Evolutionary conservation across 2,113 vertebrate species (phyloP).

Genomic region (Ammodytes marinus): DNA sequence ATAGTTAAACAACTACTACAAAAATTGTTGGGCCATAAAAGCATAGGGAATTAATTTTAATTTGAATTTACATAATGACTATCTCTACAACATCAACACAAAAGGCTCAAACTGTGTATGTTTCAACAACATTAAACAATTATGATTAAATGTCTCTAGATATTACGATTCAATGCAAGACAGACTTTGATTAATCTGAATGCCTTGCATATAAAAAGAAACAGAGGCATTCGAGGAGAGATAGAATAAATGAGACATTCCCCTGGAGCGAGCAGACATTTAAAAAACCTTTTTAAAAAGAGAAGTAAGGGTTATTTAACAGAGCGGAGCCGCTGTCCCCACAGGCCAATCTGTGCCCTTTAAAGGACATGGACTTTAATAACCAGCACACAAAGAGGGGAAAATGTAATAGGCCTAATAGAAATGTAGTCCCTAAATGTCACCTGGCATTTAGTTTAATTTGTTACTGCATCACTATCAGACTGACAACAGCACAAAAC

Average conservation of each 20-base stretch:
- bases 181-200: neutral
- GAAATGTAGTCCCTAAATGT: neutral
- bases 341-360: conserved; percentile 41
- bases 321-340: neutral
- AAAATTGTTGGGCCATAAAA: too few relatives aligned
- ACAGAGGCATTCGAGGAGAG: too few relatives aligned
- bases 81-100: too few relatives aligned
- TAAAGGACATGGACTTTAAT: conserved; percentile 38
- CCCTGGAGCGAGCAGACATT: neutral
- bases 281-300: conserved; percentile 15
- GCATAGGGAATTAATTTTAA: too few relatives aligned
- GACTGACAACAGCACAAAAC: neutral
- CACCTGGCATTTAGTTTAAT: neutral
- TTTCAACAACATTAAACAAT: too few relatives aligned
- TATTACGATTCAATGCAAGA: too few relatives aligned
- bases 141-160: too few relatives aligned
- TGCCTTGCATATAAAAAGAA: neutral
- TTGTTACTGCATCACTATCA: neutral
- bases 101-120: too few relatives aligned
- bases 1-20: too few relatives aligned
- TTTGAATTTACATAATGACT: too few relatives aligned
- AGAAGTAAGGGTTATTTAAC: conserved; percentile 32
- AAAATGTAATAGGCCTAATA: neutral
- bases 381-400: conserved; percentile 11
- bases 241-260: neutral